Conservation (phyloP, 1,140 invertebrate species). For the Drosophila aff. region DNA sequence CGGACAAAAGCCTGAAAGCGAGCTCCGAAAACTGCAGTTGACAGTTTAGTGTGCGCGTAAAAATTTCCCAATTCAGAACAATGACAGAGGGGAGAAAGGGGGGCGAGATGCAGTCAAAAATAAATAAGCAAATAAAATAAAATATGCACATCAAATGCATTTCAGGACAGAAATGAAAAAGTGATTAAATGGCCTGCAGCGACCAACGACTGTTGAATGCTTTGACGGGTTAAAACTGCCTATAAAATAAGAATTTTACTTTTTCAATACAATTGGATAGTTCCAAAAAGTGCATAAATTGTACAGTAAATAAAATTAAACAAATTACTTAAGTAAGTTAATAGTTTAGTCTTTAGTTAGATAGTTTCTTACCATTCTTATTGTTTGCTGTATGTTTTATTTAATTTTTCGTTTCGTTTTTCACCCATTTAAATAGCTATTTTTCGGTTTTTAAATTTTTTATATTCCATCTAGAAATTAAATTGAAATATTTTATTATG, state of each 20-base stretch:
- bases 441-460: neutral
- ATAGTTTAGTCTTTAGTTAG: neutral
- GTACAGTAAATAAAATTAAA: neutral
- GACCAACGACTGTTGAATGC: neutral
- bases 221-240: neutral
- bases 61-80: conserved; percentile 15
- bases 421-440: neutral
- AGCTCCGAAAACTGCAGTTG: conserved; percentile 57
- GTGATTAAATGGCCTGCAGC: neutral
- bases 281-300: neutral
- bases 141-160: conserved; percentile 56
- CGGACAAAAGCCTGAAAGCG: conserved; percentile 53
- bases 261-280: neutral
- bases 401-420: neutral
- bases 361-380: neutral
- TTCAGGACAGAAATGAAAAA: conserved; percentile 28
- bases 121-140: conserved; percentile 58
- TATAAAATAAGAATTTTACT: neutral
- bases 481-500: no score
- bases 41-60: conserved; percentile 61
- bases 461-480: neutral
- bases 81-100: neutral
- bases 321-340: neutral
- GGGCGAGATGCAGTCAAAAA: conserved; percentile 41
- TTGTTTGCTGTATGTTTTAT: neutral